Conservation (phyloP, 1,140 invertebrate genomes). For the Phymorhynchus buccinoides region DNA sequence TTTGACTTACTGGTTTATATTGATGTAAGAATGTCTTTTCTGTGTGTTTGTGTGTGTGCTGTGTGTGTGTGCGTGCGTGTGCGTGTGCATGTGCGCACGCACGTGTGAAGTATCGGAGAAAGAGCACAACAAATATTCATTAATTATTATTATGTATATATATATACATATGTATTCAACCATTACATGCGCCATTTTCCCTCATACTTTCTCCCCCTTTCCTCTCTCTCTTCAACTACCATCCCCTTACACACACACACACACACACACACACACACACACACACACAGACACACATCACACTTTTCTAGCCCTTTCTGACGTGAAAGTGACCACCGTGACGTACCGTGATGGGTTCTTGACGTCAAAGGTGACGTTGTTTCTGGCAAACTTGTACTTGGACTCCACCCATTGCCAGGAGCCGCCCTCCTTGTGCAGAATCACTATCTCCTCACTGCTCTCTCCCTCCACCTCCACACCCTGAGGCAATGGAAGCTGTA, state of each 20-base stretch:
- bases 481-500: constrained; percentile 44
- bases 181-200: too few species aligned
- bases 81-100: too few species aligned
- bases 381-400: constrained; percentile 64
- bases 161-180: too few species aligned
- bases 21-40: too few species aligned
- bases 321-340: background rate
- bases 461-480: constrained; percentile 43
- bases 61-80: too few species aligned
- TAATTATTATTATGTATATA: too few species aligned
- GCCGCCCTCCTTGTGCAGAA: constrained; percentile 57
- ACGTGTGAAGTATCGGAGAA: too few species aligned
- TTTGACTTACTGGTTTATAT: too few species aligned
- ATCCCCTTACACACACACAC: background rate
- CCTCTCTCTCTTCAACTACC: background rate
- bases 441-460: constrained; percentile 56
- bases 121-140: too few species aligned
- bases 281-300: background rate
- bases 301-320: too few species aligned
- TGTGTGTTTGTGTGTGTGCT: too few species aligned
- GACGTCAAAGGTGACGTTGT: constrained; percentile 65
- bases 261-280: constrained; percentile 20
- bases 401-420: constrained; percentile 64
- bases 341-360: constrained; percentile 51
- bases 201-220: too few species aligned